These are phyloP conservation scores for Lepidotrigona ventralis DNA, from an alignment of 1,140 invertebrate species.

Conservation along the genomic window DNA sequence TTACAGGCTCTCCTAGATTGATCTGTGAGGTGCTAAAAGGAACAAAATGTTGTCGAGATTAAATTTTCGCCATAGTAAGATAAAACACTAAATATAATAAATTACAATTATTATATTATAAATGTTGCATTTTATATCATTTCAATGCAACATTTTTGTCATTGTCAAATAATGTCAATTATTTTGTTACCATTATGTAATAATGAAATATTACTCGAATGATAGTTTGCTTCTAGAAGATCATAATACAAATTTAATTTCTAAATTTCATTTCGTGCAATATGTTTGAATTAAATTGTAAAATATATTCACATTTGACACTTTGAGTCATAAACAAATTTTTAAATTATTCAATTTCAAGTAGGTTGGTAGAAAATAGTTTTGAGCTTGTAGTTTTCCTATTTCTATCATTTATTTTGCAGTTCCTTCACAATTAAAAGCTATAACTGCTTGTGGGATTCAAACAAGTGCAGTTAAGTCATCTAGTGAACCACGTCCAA, in stretches of 20 bases:
- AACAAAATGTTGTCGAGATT: constrained; percentile 59
- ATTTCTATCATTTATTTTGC: neutral
- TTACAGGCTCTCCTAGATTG: neutral
- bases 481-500: constrained; percentile 34
- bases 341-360: neutral
- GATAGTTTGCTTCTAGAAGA: neutral
- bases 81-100: neutral
- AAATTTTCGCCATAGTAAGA: constrained; percentile 54
- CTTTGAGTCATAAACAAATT: neutral
- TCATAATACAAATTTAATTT: neutral
- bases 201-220: neutral
- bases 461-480: constrained; percentile 32
- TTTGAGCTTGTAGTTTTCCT: neutral
- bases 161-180: constrained; percentile 11
- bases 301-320: neutral
- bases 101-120: neutral
- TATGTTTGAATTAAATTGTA: neutral
- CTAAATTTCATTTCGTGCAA: neutral
- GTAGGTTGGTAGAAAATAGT: neutral
- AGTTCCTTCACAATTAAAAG: constrained; percentile 26
- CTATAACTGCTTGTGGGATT: constrained; percentile 15
- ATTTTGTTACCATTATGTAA: constrained; percentile 55
- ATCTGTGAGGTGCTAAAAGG: neutral
- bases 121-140: neutral
- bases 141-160: neutral